A percentile compares a stretch with the other conserved stretches of the same genome.
Conservation (phyloP, 1,140 invertebrate species). For the Heterodera carotae region DNA sequence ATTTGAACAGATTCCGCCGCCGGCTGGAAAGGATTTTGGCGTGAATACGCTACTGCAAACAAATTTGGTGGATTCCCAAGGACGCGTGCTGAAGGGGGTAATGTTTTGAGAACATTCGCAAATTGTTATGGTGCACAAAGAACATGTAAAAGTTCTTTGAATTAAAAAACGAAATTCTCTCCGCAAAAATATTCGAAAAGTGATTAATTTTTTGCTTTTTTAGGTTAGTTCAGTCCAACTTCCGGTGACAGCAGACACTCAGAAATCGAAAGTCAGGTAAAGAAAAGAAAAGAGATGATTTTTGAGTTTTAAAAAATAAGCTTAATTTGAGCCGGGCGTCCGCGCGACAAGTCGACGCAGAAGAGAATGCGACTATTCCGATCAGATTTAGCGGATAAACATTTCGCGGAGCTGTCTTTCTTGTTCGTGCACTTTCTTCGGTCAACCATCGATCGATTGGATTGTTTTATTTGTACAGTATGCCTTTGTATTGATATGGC, state of each 20-base stretch:
- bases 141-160: too few species aligned
- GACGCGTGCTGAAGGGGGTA: constrained; percentile 52
- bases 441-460: too few species aligned
- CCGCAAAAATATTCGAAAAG: too few species aligned
- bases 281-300: not conserved
- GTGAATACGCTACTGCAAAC: constrained; percentile 53
- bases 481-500: too few species aligned
- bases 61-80: constrained; percentile 56
- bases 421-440: too few species aligned
- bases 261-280: constrained; percentile 40
- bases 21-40: constrained; percentile 47
- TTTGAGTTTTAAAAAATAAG: too few species aligned
- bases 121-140: too few species aligned
- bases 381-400: constrained; percentile 46
- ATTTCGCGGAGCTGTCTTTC: too few species aligned
- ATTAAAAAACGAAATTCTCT: too few species aligned
- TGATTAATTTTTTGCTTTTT: constrained; percentile 5
- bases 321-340: too few species aligned
- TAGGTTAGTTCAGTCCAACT: constrained; percentile 37
- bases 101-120: not conserved
- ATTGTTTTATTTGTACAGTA: too few species aligned
- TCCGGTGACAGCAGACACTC: constrained; percentile 39
- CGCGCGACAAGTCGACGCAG: constrained; percentile 44
- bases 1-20: constrained; percentile 38
- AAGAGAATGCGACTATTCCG: constrained; percentile 51